A percentile compares a stretch with the other conserved stretches of the same genome.
Conservation (phyloP, 1,140 invertebrate species). For the Amyelois transitella region DNA sequence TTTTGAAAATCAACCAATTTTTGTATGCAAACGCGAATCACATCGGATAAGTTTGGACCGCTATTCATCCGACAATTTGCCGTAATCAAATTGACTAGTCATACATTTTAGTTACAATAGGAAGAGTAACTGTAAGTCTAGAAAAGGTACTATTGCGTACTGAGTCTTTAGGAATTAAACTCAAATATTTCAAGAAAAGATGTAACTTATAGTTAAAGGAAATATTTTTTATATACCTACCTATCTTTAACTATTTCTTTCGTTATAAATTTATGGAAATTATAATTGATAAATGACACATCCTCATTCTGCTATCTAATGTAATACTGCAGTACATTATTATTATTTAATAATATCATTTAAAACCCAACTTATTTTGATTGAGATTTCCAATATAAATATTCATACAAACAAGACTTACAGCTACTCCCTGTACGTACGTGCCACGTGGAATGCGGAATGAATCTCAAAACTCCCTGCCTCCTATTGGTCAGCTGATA, state of each 20-base stretch:
- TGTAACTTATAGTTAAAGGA: too few relatives aligned
- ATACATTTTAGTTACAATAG: constrained; percentile 12
- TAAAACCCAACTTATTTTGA: background rate
- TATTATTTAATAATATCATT: background rate
- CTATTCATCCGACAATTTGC: constrained; percentile 2
- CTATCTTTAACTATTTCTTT: too few relatives aligned
- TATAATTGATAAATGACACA: too few relatives aligned
- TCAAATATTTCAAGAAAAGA: too few relatives aligned
- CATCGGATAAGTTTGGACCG: background rate
- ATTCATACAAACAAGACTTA: background rate
- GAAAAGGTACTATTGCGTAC: background rate
- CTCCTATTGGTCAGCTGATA: constrained; percentile 1
- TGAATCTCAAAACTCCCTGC: constrained; percentile 18
- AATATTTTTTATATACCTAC: too few relatives aligned
- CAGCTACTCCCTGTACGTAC: background rate
- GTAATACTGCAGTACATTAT: background rate
- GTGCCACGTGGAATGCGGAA: background rate
- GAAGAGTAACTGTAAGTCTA: background rate
- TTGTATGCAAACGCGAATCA: background rate
- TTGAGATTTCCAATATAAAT: background rate
- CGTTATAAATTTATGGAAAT: too few relatives aligned
- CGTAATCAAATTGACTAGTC: constrained; percentile 15
- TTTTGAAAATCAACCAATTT: background rate
- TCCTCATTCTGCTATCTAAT: background rate
- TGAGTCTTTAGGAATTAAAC: too few relatives aligned